Percentiles rank a stretch among this genome's conserved stretches.
phyloP scores from a whole-genome alignment of 2,113 vertebrate genomes.

The Lepus europaeus region DNA sequence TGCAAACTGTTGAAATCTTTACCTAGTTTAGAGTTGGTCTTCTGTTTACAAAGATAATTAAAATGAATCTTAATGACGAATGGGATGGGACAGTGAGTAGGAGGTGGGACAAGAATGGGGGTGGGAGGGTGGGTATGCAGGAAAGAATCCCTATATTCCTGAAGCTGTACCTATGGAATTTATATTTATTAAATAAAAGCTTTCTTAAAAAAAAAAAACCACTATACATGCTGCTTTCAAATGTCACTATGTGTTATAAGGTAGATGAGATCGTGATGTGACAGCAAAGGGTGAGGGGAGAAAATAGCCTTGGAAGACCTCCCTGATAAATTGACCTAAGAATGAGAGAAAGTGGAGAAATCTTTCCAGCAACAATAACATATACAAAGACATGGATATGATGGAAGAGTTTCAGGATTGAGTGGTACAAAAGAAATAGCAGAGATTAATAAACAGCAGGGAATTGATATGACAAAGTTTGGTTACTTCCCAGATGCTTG shows the following conservation, averaged over 20 bases:
- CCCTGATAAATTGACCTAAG: background rate
- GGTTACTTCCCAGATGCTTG: no score
- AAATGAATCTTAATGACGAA: no score
- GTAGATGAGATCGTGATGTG: background rate
- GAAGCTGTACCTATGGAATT: no score
- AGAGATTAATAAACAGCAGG: background rate
- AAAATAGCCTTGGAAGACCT: background rate
- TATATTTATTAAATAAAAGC: no score
- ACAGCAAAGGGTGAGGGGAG: background rate
- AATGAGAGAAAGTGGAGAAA: background rate
- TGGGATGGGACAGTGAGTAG: no score
- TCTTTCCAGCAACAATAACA: background rate
- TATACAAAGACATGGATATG: background rate
- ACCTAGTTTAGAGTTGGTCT: no score
- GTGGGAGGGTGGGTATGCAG: no score
- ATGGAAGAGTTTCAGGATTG: background rate
- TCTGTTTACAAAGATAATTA: no score
- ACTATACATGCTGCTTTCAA: background rate
- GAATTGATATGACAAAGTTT: background rate
- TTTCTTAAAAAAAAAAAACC: background rate
- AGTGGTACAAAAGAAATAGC: background rate
- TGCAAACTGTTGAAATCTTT: no score
- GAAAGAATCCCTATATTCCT: no score
- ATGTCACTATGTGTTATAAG: background rate
- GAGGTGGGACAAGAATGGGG: no score